Conservation (phyloP, 1,140 invertebrate genomes). For the Halictus rubicundus region DNA sequence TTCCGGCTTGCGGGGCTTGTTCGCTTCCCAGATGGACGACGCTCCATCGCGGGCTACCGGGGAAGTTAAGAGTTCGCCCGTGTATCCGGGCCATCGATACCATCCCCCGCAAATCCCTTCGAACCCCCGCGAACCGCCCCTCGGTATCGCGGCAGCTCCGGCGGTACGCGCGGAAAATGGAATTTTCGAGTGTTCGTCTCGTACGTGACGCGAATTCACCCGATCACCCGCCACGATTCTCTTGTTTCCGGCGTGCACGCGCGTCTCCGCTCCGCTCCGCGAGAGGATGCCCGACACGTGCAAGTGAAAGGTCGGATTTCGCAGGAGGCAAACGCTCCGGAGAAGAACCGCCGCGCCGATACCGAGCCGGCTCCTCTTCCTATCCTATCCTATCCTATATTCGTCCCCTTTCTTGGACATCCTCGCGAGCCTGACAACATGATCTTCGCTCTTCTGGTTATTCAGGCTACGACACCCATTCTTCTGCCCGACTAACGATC, state of each 20-base stretch:
- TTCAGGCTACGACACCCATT: too few species aligned
- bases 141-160: too few species aligned
- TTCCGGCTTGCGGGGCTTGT: not conserved
- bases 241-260: constrained; percentile 22
- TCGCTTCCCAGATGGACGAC: not conserved
- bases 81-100: constrained; percentile 10
- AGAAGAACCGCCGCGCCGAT: constrained; percentile 1
- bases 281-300: constrained; percentile 26
- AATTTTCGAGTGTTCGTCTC: constrained; percentile 52
- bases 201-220: constrained; percentile 41
- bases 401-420: not conserved
- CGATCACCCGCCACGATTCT: constrained; percentile 10
- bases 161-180: constrained; percentile 30
- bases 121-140: too few species aligned
- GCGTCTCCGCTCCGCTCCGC: constrained; percentile 1
- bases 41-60: not conserved
- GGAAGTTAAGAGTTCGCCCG: not conserved
- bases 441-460: too few species aligned
- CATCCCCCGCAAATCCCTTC: too few species aligned
- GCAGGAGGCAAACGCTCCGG: not conserved
- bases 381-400: not conserved
- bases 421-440: not conserved
- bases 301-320: constrained; percentile 45
- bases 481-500: too few species aligned
- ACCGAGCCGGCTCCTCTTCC: constrained; percentile 2